phyloP scores from a whole-genome alignment of 2,888 invertebrate species.

The Drosophila sordidapex region DNA sequence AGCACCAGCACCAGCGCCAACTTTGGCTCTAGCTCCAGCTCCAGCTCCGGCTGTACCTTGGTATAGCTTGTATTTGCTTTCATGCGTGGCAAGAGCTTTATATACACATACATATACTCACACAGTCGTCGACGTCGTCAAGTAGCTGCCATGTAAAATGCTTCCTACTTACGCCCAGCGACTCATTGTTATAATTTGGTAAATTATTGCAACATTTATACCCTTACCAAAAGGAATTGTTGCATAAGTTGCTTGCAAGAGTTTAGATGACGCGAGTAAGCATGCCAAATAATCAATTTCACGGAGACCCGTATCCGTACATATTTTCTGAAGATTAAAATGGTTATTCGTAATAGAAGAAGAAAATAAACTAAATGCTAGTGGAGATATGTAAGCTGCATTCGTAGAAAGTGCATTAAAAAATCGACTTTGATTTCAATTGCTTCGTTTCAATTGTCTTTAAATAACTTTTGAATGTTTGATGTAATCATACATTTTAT shows the following conservation, averaged over 20 bases:
- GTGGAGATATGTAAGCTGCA: background rate
- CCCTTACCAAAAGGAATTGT: constrained; percentile 41
- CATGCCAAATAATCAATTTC: background rate
- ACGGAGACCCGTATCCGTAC: background rate
- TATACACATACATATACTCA: constrained; percentile 30
- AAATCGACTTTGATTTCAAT: constrained; percentile 21
- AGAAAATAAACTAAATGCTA: background rate
- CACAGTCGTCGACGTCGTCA: constrained; percentile 53
- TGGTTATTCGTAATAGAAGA: background rate
- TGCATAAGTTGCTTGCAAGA: constrained; percentile 22
- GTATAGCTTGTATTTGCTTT: constrained; percentile 56
- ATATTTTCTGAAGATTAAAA: background rate
- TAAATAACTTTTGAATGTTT: constrained; percentile 44
- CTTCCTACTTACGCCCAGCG: constrained; percentile 69
- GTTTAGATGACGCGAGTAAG: constrained; percentile 1
- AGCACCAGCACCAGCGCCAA: constrained; percentile 18
- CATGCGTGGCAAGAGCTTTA: constrained; percentile 62
- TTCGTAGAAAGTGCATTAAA: constrained; percentile 35
- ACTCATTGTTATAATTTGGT: constrained; percentile 66
- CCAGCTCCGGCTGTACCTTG: constrained; percentile 17
- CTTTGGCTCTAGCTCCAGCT: constrained; percentile 26
- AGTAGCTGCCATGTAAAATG: constrained; percentile 71
- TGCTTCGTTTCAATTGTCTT: constrained; percentile 33
- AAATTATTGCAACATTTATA: constrained; percentile 55
- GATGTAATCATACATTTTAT: constrained; percentile 61